A percentile compares a stretch with the other conserved stretches of the same genome.
Evolutionary conservation across 2,888 invertebrate species (phyloP).

Genomic region (Pardosa pseudoannulata): DNA sequence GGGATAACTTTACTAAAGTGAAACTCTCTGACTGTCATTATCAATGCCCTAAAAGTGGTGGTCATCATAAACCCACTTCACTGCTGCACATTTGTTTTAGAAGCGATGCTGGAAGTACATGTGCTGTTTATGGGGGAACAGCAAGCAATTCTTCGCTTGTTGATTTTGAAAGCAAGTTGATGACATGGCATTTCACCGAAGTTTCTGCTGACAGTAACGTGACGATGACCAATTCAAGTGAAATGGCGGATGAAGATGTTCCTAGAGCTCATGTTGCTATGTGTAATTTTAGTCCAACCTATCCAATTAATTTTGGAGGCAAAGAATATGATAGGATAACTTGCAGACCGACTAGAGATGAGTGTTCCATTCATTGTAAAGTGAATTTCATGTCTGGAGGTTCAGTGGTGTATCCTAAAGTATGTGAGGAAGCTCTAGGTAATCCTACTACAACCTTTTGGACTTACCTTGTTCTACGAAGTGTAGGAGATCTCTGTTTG

Average conservation of each 20-base stretch:
- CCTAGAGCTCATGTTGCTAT: slow-evolving; percentile 58
- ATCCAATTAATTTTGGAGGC: slow-evolving; percentile 68
- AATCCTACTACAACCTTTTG: slow-evolving; percentile 84
- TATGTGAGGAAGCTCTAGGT: slow-evolving; percentile 78
- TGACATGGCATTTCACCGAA: slow-evolving; percentile 73
- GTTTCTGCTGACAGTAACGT: slow-evolving; percentile 17
- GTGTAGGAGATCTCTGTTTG: slow-evolving; percentile 87
- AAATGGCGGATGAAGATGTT: slow-evolving; percentile 29
- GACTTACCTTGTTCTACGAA: slow-evolving; percentile 82
- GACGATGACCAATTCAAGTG: neutral
- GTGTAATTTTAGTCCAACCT: slow-evolving; percentile 71
- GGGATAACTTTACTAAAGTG: slow-evolving; percentile 65
- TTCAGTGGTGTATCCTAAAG: slow-evolving; percentile 47
- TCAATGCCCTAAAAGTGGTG: slow-evolving; percentile 66
- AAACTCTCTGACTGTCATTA: slow-evolving; percentile 73
- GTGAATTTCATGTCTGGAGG: slow-evolving; percentile 50
- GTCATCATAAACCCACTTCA: slow-evolving; percentile 47
- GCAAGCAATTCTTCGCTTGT: slow-evolving; percentile 44
- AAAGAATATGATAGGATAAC: slow-evolving; percentile 68
- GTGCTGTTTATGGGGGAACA: slow-evolving; percentile 63
- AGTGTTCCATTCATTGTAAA: slow-evolving; percentile 67
- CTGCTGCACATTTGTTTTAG: slow-evolving; percentile 74
- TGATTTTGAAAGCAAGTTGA: slow-evolving; percentile 73
- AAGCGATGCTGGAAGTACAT: slow-evolving; percentile 54
- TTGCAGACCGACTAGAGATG: slow-evolving; percentile 68